A percentile compares a stretch with the other conserved stretches of the same genome.
Conservation (phyloP, 1,140 invertebrate species). For the Drosophila sturtevanti region DNA sequence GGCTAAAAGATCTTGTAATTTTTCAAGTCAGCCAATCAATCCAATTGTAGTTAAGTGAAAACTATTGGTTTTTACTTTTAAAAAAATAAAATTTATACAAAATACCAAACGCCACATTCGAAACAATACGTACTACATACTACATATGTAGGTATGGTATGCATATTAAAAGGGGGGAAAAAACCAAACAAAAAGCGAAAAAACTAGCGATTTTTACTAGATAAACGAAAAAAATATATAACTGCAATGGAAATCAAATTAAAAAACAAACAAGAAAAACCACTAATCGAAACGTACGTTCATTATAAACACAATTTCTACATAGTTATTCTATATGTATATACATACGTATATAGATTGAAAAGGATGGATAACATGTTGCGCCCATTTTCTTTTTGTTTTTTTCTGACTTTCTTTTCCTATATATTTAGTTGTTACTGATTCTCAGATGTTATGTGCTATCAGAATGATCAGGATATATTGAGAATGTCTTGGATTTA, state of each 20-base stretch:
- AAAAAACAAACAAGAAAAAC: conserved; percentile 4
- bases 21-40: not conserved
- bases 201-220: conserved; percentile 38
- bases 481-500: not conserved
- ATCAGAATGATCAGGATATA: no score
- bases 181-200: no score
- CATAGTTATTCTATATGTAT: not conserved
- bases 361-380: not conserved
- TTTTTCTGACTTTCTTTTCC: no score
- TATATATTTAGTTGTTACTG: not conserved
- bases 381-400: not conserved
- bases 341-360: not conserved
- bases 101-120: not conserved
- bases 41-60: not conserved
- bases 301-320: conserved; percentile 2
- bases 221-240: conserved; percentile 20
- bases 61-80: not conserved
- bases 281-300: not conserved
- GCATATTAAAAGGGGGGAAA: not conserved
- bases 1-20: not conserved
- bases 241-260: conserved; percentile 33
- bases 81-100: not conserved
- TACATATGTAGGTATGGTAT: not conserved
- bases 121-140: not conserved
- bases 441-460: no score